These are phyloP conservation scores for Tetropium fuscum DNA, from an alignment of 2,888 invertebrate species.

Conservation along the genomic window DNA sequence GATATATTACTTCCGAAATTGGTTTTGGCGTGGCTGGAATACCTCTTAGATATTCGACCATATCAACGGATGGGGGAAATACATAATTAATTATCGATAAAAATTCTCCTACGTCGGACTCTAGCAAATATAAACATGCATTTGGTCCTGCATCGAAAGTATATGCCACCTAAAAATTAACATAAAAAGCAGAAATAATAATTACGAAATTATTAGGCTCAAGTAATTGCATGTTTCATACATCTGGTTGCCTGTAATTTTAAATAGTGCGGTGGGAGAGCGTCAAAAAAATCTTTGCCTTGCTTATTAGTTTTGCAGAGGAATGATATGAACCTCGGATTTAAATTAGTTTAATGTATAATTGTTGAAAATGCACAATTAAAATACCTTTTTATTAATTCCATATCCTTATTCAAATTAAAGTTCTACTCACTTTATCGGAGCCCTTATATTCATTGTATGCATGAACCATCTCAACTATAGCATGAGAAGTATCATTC, in stretches of 20 bases:
- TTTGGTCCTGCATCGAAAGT: slow-evolving; percentile 99
- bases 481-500: slow-evolving; percentile 87
- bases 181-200: too few species aligned
- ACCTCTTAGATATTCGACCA: slow-evolving; percentile 71
- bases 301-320: not conserved
- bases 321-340: too few species aligned
- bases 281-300: not conserved
- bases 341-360: too few species aligned
- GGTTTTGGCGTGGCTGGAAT: slow-evolving; percentile 57
- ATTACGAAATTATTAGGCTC: too few species aligned
- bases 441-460: slow-evolving; percentile 80
- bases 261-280: not conserved
- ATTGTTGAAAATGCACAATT: too few species aligned
- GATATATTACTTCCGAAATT: slow-evolving; percentile 32
- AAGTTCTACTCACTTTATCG: slow-evolving; percentile 68
- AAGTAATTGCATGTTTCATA: too few species aligned
- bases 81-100: slow-evolving; percentile 76
- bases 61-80: slow-evolving; percentile 73
- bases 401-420: too few species aligned
- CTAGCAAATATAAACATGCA: slow-evolving; percentile 88
- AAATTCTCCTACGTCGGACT: slow-evolving; percentile 79
- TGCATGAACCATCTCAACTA: slow-evolving; percentile 83
- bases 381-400: too few species aligned
- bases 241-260: too few species aligned
- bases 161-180: slow-evolving; percentile 80